Evolutionary conservation across 2,888 invertebrate species (phyloP).

Genomic region (Agrotis exclamationis): DNA sequence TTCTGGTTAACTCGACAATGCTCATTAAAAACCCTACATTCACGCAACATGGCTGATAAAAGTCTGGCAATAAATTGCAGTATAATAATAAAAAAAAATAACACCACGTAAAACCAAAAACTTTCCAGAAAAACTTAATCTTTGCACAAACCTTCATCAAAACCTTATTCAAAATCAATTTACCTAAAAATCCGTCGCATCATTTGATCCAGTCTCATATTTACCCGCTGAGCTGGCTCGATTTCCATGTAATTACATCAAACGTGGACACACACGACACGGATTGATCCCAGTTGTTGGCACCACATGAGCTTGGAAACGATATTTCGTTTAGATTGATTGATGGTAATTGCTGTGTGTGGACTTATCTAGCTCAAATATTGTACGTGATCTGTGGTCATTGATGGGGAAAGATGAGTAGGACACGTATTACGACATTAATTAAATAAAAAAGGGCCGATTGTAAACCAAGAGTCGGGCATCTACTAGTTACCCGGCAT

Average conservation of each 20-base stretch:
- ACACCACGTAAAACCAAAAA: too few relatives aligned
- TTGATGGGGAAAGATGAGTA: constrained; percentile 2
- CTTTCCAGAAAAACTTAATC: too few relatives aligned
- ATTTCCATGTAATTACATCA: constrained; percentile 51
- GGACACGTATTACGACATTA: too few relatives aligned
- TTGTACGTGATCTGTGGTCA: constrained; percentile 15
- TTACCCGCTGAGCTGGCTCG: constrained; percentile 8
- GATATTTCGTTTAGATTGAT: constrained; percentile 53
- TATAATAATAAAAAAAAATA: too few relatives aligned
- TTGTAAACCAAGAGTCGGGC: too few relatives aligned
- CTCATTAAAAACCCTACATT: too few relatives aligned
- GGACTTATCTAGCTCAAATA: constrained; percentile 33
- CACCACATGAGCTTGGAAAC: constrained; percentile 44
- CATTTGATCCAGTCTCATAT: neutral
- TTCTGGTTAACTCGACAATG: too few relatives aligned
- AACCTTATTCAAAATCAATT: neutral
- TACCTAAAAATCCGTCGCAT: neutral
- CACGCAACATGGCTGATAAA: too few relatives aligned
- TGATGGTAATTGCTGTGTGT: constrained; percentile 30
- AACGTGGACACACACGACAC: constrained; percentile 28
- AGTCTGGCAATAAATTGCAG: too few relatives aligned
- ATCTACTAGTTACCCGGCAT: too few relatives aligned
- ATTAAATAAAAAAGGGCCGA: too few relatives aligned
- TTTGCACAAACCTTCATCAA: neutral
- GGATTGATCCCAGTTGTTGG: constrained; percentile 55